These are phyloP conservation scores for Arvicanthis niloticus DNA, from an alignment of 2,113 vertebrate species.

Conservation along the genomic window DNA sequence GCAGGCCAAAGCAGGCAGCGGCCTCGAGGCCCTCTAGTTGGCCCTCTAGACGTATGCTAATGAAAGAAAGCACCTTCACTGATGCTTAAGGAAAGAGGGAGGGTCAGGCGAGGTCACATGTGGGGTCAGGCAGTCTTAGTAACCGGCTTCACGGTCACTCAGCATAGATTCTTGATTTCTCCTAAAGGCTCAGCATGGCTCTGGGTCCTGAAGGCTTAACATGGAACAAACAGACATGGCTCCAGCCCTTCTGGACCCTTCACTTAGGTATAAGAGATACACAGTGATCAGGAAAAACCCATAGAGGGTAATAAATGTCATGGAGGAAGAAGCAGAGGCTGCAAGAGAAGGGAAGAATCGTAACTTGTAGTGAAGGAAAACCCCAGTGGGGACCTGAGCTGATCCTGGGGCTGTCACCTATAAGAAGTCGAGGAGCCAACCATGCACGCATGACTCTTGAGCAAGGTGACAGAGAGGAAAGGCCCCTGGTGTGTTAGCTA, in stretches of 20 bases:
- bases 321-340: not conserved
- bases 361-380: not conserved
- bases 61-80: not conserved
- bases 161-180: not conserved
- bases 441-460: not conserved
- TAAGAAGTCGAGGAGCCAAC: not conserved
- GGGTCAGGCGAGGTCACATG: too few species aligned
- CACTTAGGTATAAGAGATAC: too few species aligned
- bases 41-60: not conserved
- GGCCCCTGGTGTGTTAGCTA: not conserved
- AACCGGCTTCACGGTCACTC: not conserved
- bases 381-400: too few species aligned
- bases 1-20: not conserved
- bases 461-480: not conserved
- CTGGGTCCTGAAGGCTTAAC: not conserved
- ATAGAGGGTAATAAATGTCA: not conserved
- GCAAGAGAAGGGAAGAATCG: not conserved
- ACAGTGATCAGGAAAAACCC: not conserved
- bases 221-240: not conserved
- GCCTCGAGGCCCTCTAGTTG: not conserved
- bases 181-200: not conserved
- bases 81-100: not conserved
- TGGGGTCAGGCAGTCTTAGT: not conserved
- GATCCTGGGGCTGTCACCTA: too few species aligned
- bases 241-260: not conserved